Evolutionary conservation across 2,888 invertebrate genomes (phyloP).

Genomic region (Neoascia interrupta): DNA sequence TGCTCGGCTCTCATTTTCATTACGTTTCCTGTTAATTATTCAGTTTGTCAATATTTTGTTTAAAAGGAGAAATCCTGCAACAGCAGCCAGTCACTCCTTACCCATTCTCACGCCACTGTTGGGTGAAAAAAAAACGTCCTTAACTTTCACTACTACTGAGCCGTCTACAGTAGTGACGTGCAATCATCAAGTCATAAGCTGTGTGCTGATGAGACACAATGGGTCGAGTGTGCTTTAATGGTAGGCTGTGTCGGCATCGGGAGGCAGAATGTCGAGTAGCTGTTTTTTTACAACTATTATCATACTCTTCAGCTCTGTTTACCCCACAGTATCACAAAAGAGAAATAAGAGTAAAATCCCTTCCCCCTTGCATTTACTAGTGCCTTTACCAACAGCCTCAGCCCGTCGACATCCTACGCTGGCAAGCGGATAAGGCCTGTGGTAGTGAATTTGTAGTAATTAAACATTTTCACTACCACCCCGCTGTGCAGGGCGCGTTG

Average conservation of each 20-base stretch:
- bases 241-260: too few species aligned
- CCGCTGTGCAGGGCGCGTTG: too few species aligned
- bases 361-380: conserved; percentile 18
- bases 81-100: neutral
- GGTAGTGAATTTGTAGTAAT: conserved; percentile 40
- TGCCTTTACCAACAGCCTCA: conserved; percentile 15
- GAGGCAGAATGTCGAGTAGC: too few species aligned
- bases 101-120: too few species aligned
- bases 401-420: conserved; percentile 4
- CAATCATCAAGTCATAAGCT: conserved; percentile 37
- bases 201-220: conserved; percentile 54
- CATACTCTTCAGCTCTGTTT: too few species aligned
- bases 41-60: conserved; percentile 66
- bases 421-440: conserved; percentile 5
- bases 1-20: conserved; percentile 47
- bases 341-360: too few species aligned
- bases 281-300: too few species aligned
- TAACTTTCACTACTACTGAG: too few species aligned
- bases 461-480: conserved; percentile 20
- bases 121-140: too few species aligned
- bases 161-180: conserved; percentile 40
- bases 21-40: conserved; percentile 63
- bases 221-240: too few species aligned
- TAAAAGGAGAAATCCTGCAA: conserved; percentile 16
- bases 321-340: too few species aligned